phyloP scores from a whole-genome alignment of 2,797 vertebrate genomes.

The Myiotriccus ornatus region DNA sequence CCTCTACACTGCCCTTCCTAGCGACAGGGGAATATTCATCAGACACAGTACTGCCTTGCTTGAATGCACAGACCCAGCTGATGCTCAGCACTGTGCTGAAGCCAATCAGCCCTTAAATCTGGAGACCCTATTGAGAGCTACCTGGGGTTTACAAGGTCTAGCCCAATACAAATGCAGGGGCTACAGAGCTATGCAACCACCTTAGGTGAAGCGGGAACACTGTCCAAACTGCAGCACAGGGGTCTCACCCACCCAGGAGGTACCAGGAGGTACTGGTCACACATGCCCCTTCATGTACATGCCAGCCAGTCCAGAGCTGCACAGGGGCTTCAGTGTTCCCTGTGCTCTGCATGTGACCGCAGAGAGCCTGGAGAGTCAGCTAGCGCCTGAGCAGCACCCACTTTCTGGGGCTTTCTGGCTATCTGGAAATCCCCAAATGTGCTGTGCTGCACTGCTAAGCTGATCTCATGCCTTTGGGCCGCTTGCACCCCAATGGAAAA shows the following conservation, averaged over 20 bases:
- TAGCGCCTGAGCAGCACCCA: not conserved
- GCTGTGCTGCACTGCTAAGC: not conserved
- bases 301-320: not conserved
- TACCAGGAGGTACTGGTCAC: not conserved
- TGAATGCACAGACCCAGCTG: not conserved
- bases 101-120: not conserved
- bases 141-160: not conserved
- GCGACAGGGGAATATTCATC: not conserved
- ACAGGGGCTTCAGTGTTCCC: not conserved
- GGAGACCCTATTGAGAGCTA: not conserved
- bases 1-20: not conserved
- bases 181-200: not conserved
- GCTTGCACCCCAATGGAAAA: accelerated
- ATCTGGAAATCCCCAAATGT: not conserved
- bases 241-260: not conserved
- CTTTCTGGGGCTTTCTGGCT: not conserved
- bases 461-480: not conserved
- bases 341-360: not conserved
- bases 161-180: not conserved
- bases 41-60: not conserved
- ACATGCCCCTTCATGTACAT: accelerated
- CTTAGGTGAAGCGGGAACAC: not conserved
- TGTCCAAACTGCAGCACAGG: not conserved
- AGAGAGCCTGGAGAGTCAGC: not conserved
- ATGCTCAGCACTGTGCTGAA: not conserved